Conservation (phyloP, 1,140 invertebrate genomes). For the Euwallacea similis region DNA sequence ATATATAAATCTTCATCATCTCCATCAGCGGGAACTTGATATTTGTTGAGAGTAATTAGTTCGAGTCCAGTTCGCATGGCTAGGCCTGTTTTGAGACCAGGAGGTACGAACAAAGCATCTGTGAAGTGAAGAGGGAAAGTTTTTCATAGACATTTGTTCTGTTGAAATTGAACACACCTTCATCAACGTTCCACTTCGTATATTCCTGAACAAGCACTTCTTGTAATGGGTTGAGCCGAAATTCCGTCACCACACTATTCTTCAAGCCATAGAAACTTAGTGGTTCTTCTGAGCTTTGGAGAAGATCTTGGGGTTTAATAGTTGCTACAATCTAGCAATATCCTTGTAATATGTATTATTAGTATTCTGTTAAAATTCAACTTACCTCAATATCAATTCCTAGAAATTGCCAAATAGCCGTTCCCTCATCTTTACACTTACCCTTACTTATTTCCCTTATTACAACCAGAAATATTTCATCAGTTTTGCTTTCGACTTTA, state of each 20-base stretch:
- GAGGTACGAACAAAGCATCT: conserved; percentile 46
- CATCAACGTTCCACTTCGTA: conserved; percentile 42
- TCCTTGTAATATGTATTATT: neutral
- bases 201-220: conserved; percentile 27
- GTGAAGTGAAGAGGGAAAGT: conserved; percentile 33
- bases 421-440: conserved; percentile 27
- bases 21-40: conserved; percentile 12
- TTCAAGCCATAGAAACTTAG: conserved; percentile 48
- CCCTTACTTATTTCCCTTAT: neutral
- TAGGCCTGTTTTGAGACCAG: conserved; percentile 46
- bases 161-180: neutral
- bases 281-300: conserved; percentile 47
- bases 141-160: neutral
- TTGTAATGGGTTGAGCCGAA: conserved; percentile 34
- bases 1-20: conserved; percentile 25
- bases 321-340: conserved; percentile 32
- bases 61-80: conserved; percentile 43
- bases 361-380: neutral
- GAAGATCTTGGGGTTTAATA: conserved; percentile 40
- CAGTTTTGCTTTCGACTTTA: conserved; percentile 36
- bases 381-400: conserved; percentile 30
- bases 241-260: conserved; percentile 42
- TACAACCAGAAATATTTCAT: conserved; percentile 51
- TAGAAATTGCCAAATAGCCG: conserved; percentile 55
- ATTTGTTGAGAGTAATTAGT: conserved; percentile 17